phyloP scores from a whole-genome alignment of 1,140 invertebrate genomes.

The Plutomurus gul region DNA sequence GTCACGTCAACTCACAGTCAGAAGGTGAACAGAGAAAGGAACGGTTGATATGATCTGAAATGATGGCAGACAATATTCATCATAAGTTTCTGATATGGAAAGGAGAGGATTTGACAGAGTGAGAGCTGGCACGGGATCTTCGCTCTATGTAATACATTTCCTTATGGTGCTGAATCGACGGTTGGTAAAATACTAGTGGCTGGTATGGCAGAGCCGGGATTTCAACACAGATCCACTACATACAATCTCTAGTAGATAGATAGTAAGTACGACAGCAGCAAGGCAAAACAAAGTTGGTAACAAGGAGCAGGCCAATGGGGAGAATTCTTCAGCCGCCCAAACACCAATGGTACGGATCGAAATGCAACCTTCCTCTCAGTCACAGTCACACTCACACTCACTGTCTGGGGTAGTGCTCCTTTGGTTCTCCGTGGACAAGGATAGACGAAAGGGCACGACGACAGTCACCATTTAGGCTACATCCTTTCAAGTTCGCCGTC shows the following conservation, averaged over 20 bases:
- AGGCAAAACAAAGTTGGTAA: background rate
- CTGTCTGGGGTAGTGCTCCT: background rate
- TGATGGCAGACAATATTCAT: conserved; percentile 20
- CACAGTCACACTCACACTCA: background rate
- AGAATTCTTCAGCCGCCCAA: background rate
- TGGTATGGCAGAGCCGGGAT: background rate
- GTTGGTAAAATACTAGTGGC: background rate
- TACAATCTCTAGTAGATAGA: too few species aligned
- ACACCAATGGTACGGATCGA: background rate
- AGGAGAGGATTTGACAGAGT: background rate
- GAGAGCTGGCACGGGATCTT: background rate
- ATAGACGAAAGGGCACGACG: background rate
- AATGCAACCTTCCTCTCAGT: background rate
- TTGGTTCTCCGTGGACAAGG: background rate
- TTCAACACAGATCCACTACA: too few species aligned
- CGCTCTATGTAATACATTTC: background rate
- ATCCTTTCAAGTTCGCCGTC: conserved; percentile 33
- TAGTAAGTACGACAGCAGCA: background rate
- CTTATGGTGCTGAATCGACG: background rate
- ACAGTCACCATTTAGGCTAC: background rate
- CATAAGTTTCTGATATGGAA: background rate
- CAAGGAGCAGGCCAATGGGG: background rate
- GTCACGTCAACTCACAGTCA: conserved; percentile 5
- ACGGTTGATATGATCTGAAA: conserved; percentile 9
- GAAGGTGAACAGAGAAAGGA: conserved; percentile 9